phyloP scores from a whole-genome alignment of 2,888 invertebrate genomes.

The Lutraria lutraria region DNA sequence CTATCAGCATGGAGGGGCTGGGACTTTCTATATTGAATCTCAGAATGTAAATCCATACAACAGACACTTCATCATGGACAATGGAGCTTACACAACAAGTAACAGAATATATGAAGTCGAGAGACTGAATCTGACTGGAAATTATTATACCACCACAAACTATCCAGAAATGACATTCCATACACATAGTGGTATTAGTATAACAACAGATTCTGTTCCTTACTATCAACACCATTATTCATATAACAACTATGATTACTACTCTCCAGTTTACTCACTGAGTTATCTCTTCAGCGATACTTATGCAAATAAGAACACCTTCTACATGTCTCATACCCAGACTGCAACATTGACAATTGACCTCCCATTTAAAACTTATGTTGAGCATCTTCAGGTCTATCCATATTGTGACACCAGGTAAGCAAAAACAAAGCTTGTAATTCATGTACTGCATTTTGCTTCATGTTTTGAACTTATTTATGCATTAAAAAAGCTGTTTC shows the following conservation, averaged over 20 bases:
- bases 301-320: slow-evolving; percentile 39
- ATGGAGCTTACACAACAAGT: slow-evolving; percentile 66
- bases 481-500: not conserved
- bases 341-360: slow-evolving; percentile 65
- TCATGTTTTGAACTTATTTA: not conserved
- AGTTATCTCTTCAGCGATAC: slow-evolving; percentile 51
- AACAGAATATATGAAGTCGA: slow-evolving; percentile 72
- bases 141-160: slow-evolving; percentile 24
- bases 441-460: not conserved
- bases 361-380: slow-evolving; percentile 70
- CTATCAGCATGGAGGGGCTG: slow-evolving; percentile 75
- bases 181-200: slow-evolving; percentile 67
- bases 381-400: slow-evolving; percentile 75
- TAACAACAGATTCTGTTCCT: slow-evolving; percentile 64
- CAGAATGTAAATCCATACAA: slow-evolving; percentile 32
- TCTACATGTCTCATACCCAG: slow-evolving; percentile 39
- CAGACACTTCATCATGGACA: slow-evolving; percentile 70
- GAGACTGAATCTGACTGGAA: slow-evolving; percentile 65
- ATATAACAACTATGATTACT: slow-evolving; percentile 13
- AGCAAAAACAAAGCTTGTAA: not conserved
- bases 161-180: slow-evolving; percentile 47
- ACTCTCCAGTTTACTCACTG: slow-evolving; percentile 40
- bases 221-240: slow-evolving; percentile 27
- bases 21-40: slow-evolving; percentile 75
- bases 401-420: slow-evolving; percentile 67